A percentile compares a stretch with the other conserved stretches of the same genome.
Conservation (phyloP, 2,888 invertebrate genomes). For the Chorisops tibialis region DNA sequence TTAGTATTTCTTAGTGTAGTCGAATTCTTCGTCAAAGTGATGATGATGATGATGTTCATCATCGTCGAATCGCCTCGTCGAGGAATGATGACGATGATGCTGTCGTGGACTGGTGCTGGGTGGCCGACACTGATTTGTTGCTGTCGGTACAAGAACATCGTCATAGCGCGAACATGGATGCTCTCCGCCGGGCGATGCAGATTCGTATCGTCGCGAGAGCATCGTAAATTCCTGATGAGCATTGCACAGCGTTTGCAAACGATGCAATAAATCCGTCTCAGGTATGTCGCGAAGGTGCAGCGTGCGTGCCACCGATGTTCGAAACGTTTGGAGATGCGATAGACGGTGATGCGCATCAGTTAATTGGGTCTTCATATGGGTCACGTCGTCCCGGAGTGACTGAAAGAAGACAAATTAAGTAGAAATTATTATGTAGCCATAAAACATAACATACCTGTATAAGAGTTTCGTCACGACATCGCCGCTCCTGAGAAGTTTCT, state of each 20-base stretch:
- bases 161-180: conserved; percentile 48
- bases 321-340: conserved; percentile 73
- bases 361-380: conserved; percentile 68
- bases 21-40: conserved; percentile 13
- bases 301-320: conserved; percentile 69
- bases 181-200: conserved; percentile 46
- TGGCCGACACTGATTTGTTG: conserved; percentile 47
- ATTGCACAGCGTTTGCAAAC: conserved; percentile 78
- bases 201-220: conserved; percentile 71
- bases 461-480: conserved; percentile 49
- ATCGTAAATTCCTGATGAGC: conserved; percentile 85
- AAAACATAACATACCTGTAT: conserved; percentile 45
- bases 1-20: conserved; percentile 18
- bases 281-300: conserved; percentile 69
- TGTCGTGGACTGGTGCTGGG: conserved; percentile 36
- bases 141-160: conserved; percentile 40
- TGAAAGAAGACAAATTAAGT: conserved; percentile 39
- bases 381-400: conserved; percentile 71
- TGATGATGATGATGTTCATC: conserved; percentile 7
- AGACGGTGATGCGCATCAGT: conserved; percentile 73
- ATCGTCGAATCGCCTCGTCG: conserved; percentile 2
- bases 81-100: conserved; percentile 9
- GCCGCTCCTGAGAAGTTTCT: conserved; percentile 48
- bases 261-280: conserved; percentile 72
- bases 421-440: background rate